A percentile compares a stretch with the other conserved stretches of the same genome.
Evolutionary conservation across 1,140 invertebrate genomes (phyloP).

Genomic region (Pollicipes pollicipes): DNA sequence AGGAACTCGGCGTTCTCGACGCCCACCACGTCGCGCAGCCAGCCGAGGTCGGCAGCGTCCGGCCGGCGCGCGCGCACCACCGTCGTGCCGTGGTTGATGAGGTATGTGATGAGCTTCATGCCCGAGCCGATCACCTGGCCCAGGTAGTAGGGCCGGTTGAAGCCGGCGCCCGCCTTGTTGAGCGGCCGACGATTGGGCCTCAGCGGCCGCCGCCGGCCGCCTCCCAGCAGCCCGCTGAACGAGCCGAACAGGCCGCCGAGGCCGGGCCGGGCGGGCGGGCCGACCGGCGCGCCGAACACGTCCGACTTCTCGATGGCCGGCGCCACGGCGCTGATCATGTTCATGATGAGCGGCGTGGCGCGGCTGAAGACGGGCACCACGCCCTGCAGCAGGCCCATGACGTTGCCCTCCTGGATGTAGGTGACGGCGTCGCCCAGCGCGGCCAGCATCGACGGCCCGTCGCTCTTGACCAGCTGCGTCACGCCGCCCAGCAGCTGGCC

Average conservation of each 20-base stretch:
- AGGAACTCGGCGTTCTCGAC: neutral
- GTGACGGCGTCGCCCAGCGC: neutral
- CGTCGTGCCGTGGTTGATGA: slow-evolving; percentile 5
- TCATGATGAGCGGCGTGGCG: neutral
- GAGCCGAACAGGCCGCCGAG: neutral
- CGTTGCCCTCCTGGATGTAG: neutral
- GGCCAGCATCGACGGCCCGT: neutral
- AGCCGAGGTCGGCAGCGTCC: slow-evolving; percentile 6
- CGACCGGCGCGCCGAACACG: neutral
- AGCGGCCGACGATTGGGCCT: neutral
- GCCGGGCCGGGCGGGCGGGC: too few species aligned
- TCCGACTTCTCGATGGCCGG: neutral
- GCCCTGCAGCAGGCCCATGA: neutral
- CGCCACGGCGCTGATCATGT: neutral
- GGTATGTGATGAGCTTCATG: neutral
- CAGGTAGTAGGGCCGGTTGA: neutral
- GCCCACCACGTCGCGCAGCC: slow-evolving; percentile 1
- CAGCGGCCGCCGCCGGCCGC: too few species aligned
- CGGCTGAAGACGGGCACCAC: neutral
- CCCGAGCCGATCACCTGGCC: neutral
- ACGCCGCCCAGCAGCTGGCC: neutral
- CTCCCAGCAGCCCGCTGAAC: neutral
- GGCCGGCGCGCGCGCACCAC: slow-evolving; percentile 2
- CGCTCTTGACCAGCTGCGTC: neutral
- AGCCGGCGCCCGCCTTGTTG: neutral